Conservation (phyloP, 2,797 vertebrate genomes). For the Tapera naevia region DNA sequence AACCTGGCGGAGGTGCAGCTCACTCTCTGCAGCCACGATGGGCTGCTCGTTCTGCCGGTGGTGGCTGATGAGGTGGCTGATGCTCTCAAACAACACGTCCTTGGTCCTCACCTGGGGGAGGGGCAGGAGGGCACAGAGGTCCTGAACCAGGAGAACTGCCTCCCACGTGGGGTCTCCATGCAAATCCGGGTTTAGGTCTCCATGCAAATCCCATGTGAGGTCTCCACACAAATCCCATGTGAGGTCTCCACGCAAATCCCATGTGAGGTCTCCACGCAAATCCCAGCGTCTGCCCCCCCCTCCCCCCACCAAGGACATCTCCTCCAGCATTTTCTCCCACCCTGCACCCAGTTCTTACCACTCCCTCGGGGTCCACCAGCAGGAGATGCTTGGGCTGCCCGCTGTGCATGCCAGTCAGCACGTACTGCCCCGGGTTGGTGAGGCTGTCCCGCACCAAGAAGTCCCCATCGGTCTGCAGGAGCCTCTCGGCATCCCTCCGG, state of each 20-base stretch:
- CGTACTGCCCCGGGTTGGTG: slow-evolving; percentile 95
- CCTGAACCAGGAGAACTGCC: neutral
- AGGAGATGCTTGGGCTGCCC: slow-evolving; percentile 94
- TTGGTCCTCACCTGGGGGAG: slow-evolving; percentile 95
- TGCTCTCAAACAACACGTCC: slow-evolving; percentile 96
- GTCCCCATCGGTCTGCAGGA: slow-evolving; percentile 89
- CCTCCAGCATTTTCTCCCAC: neutral
- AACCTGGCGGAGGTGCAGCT: slow-evolving; percentile 92
- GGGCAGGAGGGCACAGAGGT: accelerated
- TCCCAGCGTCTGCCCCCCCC: neutral
- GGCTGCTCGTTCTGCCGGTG: slow-evolving; percentile 93
- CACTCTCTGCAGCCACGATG: slow-evolving; percentile 92
- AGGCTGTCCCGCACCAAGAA: slow-evolving; percentile 95
- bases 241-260: too few relatives aligned
- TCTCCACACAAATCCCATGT: too few relatives aligned
- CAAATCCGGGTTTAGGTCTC: too few relatives aligned
- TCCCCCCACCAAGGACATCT: accelerated
- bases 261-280: neutral
- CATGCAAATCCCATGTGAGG: neutral
- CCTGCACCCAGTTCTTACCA: slow-evolving; percentile 81
- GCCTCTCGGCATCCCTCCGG: slow-evolving; percentile 88
- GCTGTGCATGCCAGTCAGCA: slow-evolving; percentile 93
- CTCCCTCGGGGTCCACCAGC: slow-evolving; percentile 95
- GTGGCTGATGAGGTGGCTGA: slow-evolving; percentile 94
- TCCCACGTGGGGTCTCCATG: neutral